phyloP scores from a whole-genome alignment of 2,113 vertebrate species.

The Hydropotes inermis region DNA sequence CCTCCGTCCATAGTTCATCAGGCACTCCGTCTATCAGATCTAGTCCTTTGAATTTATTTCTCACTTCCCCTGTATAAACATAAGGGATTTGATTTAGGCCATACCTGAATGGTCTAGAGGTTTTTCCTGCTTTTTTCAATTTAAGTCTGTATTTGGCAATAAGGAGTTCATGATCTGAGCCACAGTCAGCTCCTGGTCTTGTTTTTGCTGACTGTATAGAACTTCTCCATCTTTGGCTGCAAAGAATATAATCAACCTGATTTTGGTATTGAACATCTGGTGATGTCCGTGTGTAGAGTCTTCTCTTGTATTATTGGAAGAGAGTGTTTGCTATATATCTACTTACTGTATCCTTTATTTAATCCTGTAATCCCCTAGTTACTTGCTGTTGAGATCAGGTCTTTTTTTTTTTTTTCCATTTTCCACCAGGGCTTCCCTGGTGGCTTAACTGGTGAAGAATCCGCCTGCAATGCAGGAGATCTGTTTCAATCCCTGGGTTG shows the following conservation, averaged over 20 bases:
- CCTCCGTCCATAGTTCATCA: not conserved
- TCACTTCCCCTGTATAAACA: not conserved
- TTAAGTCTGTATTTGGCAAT: not conserved
- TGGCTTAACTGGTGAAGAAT: not conserved
- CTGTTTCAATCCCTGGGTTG: not conserved
- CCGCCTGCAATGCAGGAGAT: accelerated
- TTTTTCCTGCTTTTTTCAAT: not conserved
- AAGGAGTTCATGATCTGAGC: not conserved
- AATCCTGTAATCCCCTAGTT: not conserved
- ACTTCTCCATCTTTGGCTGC: not conserved
- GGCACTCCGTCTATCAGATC: not conserved
- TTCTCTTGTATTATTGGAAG: not conserved
- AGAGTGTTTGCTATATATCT: not conserved
- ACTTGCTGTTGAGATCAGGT: not conserved
- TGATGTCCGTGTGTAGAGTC: not conserved
- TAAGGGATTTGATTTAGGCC: not conserved
- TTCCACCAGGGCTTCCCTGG: not conserved
- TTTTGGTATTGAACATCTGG: not conserved
- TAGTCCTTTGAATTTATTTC: not conserved
- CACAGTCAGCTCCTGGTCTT: not conserved
- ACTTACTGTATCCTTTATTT: not conserved
- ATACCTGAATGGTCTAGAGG: not conserved
- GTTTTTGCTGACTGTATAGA: not conserved
- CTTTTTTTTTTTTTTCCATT: not conserved
- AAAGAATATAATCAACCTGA: not conserved